These are phyloP conservation scores for Eucera pruinosa DNA, from an alignment of 2,888 invertebrate species.

Conservation along the genomic window DNA sequence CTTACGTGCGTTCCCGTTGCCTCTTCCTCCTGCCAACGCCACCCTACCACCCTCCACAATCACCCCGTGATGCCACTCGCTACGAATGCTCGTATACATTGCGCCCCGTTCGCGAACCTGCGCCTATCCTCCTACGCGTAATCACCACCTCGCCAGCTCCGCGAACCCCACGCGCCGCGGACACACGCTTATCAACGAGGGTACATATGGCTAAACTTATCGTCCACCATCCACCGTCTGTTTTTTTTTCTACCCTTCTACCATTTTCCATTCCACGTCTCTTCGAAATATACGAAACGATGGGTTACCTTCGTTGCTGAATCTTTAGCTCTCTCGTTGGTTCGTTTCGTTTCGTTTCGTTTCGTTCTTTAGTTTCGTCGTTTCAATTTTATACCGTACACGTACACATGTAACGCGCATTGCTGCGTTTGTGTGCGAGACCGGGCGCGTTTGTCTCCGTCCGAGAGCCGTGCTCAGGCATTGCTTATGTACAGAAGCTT, in stretches of 20 bases:
- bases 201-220: not conserved
- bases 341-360: too few relatives aligned
- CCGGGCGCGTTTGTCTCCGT: slow-evolving; percentile 45
- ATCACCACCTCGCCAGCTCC: slow-evolving; percentile 14
- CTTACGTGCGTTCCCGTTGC: slow-evolving; percentile 79
- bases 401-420: slow-evolving; percentile 22
- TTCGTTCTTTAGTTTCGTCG: slow-evolving; percentile 15
- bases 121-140: slow-evolving; percentile 29
- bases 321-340: too few relatives aligned
- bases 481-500: slow-evolving; percentile 30
- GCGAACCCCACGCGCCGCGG: not conserved
- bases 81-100: slow-evolving; percentile 44
- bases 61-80: slow-evolving; percentile 39
- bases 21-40: slow-evolving; percentile 60
- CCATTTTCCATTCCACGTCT: not conserved
- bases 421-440: slow-evolving; percentile 25
- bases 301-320: not conserved
- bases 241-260: too few relatives aligned
- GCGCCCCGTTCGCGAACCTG: slow-evolving; percentile 44
- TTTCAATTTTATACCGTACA: slow-evolving; percentile 18
- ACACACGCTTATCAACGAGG: not conserved
- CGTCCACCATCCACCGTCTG: not conserved
- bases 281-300: not conserved
- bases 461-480: slow-evolving; percentile 43
- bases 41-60: slow-evolving; percentile 47